Evolutionary conservation across 2,888 invertebrate genomes (phyloP), one percentile per base, ranked within the genome.

Genomic region (Panzeria rudis): DNA sequence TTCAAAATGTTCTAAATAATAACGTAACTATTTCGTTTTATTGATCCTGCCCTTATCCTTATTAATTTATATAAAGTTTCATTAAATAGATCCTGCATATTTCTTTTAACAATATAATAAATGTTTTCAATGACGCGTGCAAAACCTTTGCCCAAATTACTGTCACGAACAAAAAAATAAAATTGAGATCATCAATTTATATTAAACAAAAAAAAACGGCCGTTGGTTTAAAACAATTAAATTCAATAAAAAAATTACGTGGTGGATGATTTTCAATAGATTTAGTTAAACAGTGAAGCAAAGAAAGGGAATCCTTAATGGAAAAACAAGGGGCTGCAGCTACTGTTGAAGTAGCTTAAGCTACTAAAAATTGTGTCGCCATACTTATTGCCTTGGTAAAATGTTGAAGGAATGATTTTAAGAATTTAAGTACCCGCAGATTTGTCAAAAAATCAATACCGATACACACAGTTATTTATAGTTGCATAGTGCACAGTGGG

Each of bases 41-140:
- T 82, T 69, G 84, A 85, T 85, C 84, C 84, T 85, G 81, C 84
- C 84, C 84, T 85, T 82, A 85, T 85, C 81, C 81, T 81, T 62
- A 41, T 15, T 44, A 82, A 85, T 81, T 85, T 64, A 85, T 25
- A 44, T 62, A n/a, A 32, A 66, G 4, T 73, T 81, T 61, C 20
- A 68, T 69, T 81, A 78, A 73, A 75, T 64, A 64, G 61, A 85
- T 85, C 85, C 85, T 85, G 85, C 85, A 82, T 82, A 78, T 44
- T 85, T 82, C n/a, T 3, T 8, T 50, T 54, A 3, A 80, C 52
- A 41, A 47, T 61, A 32, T n/a, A 8, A 23, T 13, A 20, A n/a
- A 20, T 41, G 1, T 29, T 76, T 71, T 71, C 54, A 64, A 81
- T 20, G 82, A 78, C 85, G 82, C 82, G 81, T 85, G 85, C 78